These are phyloP conservation scores for Drosophila nigrodunni DNA, from an alignment of 1,140 invertebrate genomes.

Conservation along the genomic window DNA sequence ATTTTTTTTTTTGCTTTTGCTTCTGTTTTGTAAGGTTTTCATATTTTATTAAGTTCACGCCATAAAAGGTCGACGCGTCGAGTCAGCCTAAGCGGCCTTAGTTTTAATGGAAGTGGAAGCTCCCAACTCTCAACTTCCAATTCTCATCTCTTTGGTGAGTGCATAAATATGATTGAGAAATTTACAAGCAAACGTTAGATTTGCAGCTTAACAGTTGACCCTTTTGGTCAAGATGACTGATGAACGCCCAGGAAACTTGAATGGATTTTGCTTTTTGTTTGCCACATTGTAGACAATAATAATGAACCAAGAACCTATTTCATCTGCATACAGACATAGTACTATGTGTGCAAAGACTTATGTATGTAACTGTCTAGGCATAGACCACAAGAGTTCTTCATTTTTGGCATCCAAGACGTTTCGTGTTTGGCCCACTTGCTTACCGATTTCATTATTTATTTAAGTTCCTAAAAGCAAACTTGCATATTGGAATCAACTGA, in stretches of 20 bases:
- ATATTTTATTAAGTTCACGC: conserved; percentile 76
- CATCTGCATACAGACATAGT: conserved; percentile 19
- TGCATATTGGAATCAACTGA: conserved; percentile 61
- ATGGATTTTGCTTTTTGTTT: conserved; percentile 34
- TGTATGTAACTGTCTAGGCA: conserved; percentile 4
- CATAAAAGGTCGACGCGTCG: conserved; percentile 55
- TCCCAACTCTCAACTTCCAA: not conserved
- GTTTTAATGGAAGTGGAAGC: conserved; percentile 53
- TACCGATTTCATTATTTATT: conserved; percentile 79
- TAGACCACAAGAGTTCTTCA: conserved; percentile 21
- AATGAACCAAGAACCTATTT: conserved; percentile 31
- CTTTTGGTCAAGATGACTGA: conserved; percentile 52
- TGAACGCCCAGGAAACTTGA: conserved; percentile 20
- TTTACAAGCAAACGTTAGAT: conserved; percentile 51
- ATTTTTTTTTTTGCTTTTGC: not conserved
- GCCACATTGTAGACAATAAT: conserved; percentile 33
- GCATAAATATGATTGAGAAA: conserved; percentile 76
- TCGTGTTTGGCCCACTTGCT: conserved; percentile 53
- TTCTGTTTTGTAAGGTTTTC: conserved; percentile 59
- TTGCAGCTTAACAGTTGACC: conserved; percentile 51
- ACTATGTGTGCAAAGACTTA: conserved; percentile 7
- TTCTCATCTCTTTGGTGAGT: not conserved
- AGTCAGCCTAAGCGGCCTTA: conserved; percentile 36
- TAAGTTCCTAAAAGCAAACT: conserved; percentile 69
- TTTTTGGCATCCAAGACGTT: conserved; percentile 22